Base-by-base conservation (phyloP, 2,797 vertebrate genomes). In the Phaenicophaeus curvirostris region DNA sequence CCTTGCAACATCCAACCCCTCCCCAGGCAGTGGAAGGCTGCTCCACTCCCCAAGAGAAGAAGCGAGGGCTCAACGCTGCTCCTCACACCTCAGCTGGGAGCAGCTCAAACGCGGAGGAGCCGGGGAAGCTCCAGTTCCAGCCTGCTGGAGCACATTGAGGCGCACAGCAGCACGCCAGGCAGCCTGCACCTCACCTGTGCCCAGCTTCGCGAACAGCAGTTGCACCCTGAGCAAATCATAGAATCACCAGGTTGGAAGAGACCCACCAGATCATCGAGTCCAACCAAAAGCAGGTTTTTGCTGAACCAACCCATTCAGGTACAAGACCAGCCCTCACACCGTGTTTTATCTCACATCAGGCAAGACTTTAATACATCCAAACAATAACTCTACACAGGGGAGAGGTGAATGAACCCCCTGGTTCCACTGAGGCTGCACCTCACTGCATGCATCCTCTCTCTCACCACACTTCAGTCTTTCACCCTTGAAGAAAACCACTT, bases 381-480 rank as follows among this genome's bases (percentile, higher is more conserved):
- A 8, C 9, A 24, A 44, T 13, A 21, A 6, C 1, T 0, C 50
- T 27, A 7, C 41, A 3, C 13, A 31, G 42, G 37, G 25, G 33
- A 50, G 55, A 12, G 9, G 24, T 1, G 58, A 30, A 39, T 0
- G n/a, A 76, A 61, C 16, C 35, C 63, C 58, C 27, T 1, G 0
- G 75, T 46, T 21, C 5, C 67, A 5, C 24, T 2, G 0, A 46
- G 58, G 55, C 0, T 1, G 55, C 44, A 4, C 13, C 16, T 4
- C 5, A 0, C 66, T n/a, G 42, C 3, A 4, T 3, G 0, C 6
- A 6, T 18, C 12, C 18, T 28, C 16, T 7, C 67, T 6, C 24
- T 8, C 5, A 0, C 30, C 73, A 54, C 39, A 1, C 17, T 30
- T 11, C 46, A 25, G 11, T 1, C 66, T 28, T 39, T 15, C 11